Conservation (phyloP, 2,797 vertebrate genomes). For the Balearica regulorum region DNA sequence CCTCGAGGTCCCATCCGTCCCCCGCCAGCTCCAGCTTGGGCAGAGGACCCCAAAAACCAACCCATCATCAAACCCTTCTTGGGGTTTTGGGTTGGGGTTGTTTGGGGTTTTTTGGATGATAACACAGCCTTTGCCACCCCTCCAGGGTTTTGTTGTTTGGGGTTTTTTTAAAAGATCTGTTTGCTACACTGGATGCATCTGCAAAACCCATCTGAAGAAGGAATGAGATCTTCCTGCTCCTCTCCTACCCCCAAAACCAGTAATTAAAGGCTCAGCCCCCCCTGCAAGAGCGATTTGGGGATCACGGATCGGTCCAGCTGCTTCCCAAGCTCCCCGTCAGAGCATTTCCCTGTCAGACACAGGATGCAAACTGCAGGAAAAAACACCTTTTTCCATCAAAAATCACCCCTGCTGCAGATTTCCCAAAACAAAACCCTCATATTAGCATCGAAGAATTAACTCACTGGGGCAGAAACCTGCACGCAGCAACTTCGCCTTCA, state of each 20-base stretch:
- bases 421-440: background rate
- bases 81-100: too few relatives aligned
- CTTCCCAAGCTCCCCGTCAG: accelerated
- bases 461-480: background rate
- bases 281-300: background rate
- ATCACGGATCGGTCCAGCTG: background rate
- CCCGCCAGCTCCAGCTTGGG: background rate
- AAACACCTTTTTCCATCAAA: background rate
- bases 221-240: background rate
- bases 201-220: background rate
- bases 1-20: background rate
- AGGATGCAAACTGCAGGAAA: background rate
- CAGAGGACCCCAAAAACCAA: background rate
- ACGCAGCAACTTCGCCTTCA: accelerated
- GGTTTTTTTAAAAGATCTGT: background rate
- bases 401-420: background rate
- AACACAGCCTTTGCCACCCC: background rate
- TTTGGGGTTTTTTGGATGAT: background rate
- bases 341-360: background rate
- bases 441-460: background rate
- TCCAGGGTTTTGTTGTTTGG: background rate
- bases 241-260: background rate
- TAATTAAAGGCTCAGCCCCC: background rate
- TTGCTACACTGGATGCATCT: background rate
- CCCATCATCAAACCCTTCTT: background rate